Evolutionary conservation across 2,113 vertebrate genomes (phyloP).

Genomic region (Pelecanus crispus): DNA sequence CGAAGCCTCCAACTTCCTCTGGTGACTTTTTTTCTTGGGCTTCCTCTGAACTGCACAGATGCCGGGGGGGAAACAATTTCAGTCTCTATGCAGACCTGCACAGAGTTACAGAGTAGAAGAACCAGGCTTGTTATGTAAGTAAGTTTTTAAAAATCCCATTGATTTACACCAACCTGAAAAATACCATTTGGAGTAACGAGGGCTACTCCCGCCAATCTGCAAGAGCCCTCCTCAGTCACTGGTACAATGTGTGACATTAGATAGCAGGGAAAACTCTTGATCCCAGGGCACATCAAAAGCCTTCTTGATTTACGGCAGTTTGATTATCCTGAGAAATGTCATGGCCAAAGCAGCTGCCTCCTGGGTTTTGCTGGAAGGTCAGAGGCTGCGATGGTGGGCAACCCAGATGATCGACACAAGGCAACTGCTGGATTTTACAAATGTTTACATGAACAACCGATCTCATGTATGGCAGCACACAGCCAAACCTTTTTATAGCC

Average conservation of each 20-base stretch:
- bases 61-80: neutral
- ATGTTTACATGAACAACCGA: neutral
- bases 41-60: neutral
- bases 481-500: conserved; percentile 28
- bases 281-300: neutral
- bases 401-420: neutral
- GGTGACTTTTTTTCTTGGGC: neutral
- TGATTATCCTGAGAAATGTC: neutral
- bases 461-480: neutral
- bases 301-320: neutral
- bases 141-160: neutral
- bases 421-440: conserved; percentile 50
- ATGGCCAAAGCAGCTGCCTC: conserved; percentile 34
- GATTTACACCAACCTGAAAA: neutral
- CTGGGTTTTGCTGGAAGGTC: neutral
- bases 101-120: neutral
- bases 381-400: neutral
- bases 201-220: neutral
- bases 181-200: neutral
- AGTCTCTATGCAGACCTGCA: neutral
- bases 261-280: neutral
- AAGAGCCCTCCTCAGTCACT: neutral
- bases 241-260: neutral
- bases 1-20: neutral
- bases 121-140: neutral